Evolutionary conservation across 2,797 vertebrate species (phyloP).

Genomic region (Syncerus caffer): DNA sequence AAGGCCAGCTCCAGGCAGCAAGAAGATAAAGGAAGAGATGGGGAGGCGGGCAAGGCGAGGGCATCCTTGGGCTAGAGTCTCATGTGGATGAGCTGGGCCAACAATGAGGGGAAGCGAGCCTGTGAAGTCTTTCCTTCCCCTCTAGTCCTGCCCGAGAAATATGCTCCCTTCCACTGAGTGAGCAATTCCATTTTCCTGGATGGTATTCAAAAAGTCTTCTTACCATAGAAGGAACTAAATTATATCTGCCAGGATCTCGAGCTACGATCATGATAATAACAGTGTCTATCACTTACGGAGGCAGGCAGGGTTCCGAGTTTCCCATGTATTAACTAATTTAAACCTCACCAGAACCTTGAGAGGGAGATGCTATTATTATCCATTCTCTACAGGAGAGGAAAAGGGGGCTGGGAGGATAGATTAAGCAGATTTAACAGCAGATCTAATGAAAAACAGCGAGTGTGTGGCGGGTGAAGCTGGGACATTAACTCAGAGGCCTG

Average conservation of each 20-base stretch:
- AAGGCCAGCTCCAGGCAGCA: not conserved
- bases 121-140: constrained; percentile 76
- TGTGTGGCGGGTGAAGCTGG: not conserved
- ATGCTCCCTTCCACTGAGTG: constrained; percentile 68
- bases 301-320: not conserved
- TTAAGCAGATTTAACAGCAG: not conserved
- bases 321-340: not conserved
- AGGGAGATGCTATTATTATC: not conserved
- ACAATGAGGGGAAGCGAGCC: constrained; percentile 77
- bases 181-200: constrained; percentile 80
- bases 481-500: not conserved
- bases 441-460: not conserved
- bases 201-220: constrained; percentile 56
- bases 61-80: constrained; percentile 70
- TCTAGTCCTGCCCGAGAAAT: constrained; percentile 66
- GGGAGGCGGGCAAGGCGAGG: not conserved
- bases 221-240: not conserved
- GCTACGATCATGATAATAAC: not conserved
- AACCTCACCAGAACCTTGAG: not conserved
- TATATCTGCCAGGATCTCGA: not conserved
- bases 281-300: not conserved
- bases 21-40: constrained; percentile 18
- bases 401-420: not conserved
- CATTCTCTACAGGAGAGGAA: not conserved
- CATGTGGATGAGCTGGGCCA: constrained; percentile 51